Evolutionary conservation across 2,888 invertebrate genomes (phyloP).

Genomic region (Mimachlamys varia): DNA sequence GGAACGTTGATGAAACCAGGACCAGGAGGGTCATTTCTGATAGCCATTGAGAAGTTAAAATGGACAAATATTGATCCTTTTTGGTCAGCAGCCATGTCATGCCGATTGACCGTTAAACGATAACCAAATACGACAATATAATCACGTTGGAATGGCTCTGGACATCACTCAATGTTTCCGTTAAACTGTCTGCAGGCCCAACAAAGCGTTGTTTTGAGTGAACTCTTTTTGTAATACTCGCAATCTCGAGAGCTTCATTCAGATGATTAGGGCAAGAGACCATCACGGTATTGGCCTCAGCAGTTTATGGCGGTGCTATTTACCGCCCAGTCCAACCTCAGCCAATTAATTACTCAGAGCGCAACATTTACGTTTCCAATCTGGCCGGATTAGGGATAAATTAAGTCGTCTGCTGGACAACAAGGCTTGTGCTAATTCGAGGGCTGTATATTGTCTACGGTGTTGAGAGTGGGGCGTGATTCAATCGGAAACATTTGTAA

Average conservation of each 20-base stretch:
- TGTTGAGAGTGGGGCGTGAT: background rate
- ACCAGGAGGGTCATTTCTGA: too few species aligned
- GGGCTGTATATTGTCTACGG: background rate
- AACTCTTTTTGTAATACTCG: background rate
- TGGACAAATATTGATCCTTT: too few species aligned
- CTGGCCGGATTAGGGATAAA: background rate
- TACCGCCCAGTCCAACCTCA: background rate
- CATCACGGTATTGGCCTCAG: background rate
- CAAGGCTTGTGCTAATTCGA: background rate
- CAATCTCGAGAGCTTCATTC: background rate
- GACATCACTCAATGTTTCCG: background rate
- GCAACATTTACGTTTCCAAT: conserved; percentile 4
- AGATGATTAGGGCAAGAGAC: background rate
- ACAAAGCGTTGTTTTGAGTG: too few species aligned
- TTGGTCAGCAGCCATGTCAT: too few species aligned
- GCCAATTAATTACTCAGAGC: background rate
- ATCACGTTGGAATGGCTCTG: background rate
- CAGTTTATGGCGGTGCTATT: background rate
- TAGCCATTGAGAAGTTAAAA: too few species aligned
- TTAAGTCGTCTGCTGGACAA: conserved; percentile 18
- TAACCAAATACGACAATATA: too few species aligned
- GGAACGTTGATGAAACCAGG: too few species aligned
- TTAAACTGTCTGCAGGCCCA: background rate
- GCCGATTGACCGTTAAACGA: too few species aligned
- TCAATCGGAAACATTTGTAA: background rate